Conservation (phyloP, 1,140 invertebrate species). For the Drosophila sp. region DNA sequence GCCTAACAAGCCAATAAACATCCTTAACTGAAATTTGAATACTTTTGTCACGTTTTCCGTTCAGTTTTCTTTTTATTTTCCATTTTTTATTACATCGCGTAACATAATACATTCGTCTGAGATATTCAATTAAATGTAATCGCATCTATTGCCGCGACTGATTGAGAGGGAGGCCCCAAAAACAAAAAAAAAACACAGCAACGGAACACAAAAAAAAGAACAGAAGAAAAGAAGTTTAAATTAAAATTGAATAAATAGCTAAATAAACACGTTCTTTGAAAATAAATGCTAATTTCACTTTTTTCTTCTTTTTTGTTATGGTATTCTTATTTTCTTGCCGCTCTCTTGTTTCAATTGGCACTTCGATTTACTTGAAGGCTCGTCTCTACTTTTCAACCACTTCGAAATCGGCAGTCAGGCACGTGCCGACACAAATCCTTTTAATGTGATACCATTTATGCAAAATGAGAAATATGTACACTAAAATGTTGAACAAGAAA, state of each 20-base stretch:
- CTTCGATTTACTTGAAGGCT: slow-evolving; percentile 29
- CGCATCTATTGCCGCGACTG: slow-evolving; percentile 75
- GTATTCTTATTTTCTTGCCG: slow-evolving; percentile 24
- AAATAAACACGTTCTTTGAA: slow-evolving; percentile 73
- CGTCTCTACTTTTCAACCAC: slow-evolving; percentile 22
- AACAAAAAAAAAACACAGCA: slow-evolving; percentile 19
- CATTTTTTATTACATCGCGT: slow-evolving; percentile 71
- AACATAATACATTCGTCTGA: slow-evolving; percentile 67
- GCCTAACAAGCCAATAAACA: slow-evolving; percentile 26
- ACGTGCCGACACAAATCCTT: slow-evolving; percentile 72
- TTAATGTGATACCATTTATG: slow-evolving; percentile 63
- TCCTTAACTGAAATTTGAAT: slow-evolving; percentile 64
- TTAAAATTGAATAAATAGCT: slow-evolving; percentile 77
- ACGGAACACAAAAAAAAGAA: background rate
- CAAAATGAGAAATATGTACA: slow-evolving; percentile 41
- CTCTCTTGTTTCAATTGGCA: slow-evolving; percentile 58
- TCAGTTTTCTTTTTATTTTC: slow-evolving; percentile 38
- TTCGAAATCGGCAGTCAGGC: slow-evolving; percentile 32
- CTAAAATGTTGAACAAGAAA: background rate
- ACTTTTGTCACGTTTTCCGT: slow-evolving; percentile 73
- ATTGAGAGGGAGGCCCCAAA: slow-evolving; percentile 38
- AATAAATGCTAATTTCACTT: slow-evolving; percentile 67
- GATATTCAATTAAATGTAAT: slow-evolving; percentile 81
- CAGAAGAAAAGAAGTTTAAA: slow-evolving; percentile 38
- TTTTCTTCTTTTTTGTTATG: slow-evolving; percentile 6